These are phyloP conservation scores for Saccostrea echinata DNA, from an alignment of 1,140 invertebrate genomes.

Conservation along the genomic window DNA sequence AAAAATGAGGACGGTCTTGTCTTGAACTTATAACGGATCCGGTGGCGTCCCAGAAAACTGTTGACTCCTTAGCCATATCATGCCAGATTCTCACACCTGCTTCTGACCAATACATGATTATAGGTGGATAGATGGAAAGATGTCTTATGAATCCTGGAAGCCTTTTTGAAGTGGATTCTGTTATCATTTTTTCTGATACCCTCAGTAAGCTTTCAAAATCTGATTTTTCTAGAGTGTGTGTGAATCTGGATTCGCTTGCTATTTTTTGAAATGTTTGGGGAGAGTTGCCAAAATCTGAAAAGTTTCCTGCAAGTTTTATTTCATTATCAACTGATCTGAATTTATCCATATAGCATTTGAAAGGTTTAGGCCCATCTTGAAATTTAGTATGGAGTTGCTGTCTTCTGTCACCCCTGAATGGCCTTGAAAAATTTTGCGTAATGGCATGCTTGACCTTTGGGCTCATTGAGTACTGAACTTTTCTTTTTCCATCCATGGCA, in stretches of 20 bases:
- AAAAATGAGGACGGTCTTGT: not conserved
- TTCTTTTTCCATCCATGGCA: too few relatives aligned
- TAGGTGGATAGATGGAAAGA: constrained; percentile 18
- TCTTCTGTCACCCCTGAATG: too few relatives aligned
- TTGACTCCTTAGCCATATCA: constrained; percentile 31
- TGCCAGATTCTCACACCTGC: constrained; percentile 35
- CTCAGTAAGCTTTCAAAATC: too few relatives aligned
- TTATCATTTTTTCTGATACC: not conserved
- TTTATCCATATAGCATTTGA: too few relatives aligned
- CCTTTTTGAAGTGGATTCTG: not conserved
- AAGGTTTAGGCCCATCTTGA: too few relatives aligned
- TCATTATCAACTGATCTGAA: too few relatives aligned
- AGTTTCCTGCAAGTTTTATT: too few relatives aligned
- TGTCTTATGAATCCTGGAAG: constrained; percentile 27
- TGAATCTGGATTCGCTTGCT: constrained; percentile 18
- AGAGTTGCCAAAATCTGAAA: too few relatives aligned
- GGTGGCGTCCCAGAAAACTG: constrained; percentile 33
- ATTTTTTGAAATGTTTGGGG: constrained; percentile 19
- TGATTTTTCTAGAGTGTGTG: not conserved
- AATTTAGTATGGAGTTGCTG: too few relatives aligned
- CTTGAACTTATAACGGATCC: not conserved
- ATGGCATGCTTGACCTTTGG: too few relatives aligned
- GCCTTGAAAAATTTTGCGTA: too few relatives aligned
- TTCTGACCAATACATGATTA: constrained; percentile 41
- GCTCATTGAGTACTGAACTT: too few relatives aligned